Conservation (phyloP, 2,888 invertebrate species). For the Odontomyia ornata region DNA sequence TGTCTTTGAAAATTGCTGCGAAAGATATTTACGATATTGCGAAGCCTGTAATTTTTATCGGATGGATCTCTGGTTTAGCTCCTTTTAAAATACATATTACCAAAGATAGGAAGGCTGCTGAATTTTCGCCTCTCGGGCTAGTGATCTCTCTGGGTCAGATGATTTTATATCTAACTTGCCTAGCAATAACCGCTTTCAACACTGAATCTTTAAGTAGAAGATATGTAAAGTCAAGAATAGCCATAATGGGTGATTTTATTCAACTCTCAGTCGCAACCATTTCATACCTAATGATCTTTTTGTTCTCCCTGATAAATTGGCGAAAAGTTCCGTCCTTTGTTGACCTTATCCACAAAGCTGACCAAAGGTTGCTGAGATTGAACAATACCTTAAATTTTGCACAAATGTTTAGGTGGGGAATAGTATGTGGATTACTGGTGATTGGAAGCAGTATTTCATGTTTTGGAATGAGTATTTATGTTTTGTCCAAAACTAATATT, state of each 20-base stretch:
- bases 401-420: slow-evolving; percentile 57
- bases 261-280: slow-evolving; percentile 57
- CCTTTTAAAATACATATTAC: not conserved
- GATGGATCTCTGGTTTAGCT: not conserved
- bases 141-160: slow-evolving; percentile 4
- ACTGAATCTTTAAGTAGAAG: slow-evolving; percentile 53
- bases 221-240: slow-evolving; percentile 52
- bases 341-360: slow-evolving; percentile 57
- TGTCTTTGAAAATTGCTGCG: not conserved
- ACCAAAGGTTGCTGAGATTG: slow-evolving; percentile 58
- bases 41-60: not conserved
- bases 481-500: slow-evolving; percentile 39
- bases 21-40: slow-evolving; percentile 19
- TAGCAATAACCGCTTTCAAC: slow-evolving; percentile 51
- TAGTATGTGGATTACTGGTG: slow-evolving; percentile 56
- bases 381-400: slow-evolving; percentile 59
- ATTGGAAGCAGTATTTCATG: slow-evolving; percentile 59
- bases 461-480: slow-evolving; percentile 56
- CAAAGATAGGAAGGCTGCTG: not conserved
- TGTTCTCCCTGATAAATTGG: slow-evolving; percentile 58
- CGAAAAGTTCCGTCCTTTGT: slow-evolving; percentile 54
- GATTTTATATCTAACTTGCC: slow-evolving; percentile 56
- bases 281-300: slow-evolving; percentile 54
- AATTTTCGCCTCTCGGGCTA: slow-evolving; percentile 10
- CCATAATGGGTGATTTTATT: slow-evolving; percentile 53